Conservation (phyloP, 2,797 vertebrate species). For the Mus caroli region DNA sequence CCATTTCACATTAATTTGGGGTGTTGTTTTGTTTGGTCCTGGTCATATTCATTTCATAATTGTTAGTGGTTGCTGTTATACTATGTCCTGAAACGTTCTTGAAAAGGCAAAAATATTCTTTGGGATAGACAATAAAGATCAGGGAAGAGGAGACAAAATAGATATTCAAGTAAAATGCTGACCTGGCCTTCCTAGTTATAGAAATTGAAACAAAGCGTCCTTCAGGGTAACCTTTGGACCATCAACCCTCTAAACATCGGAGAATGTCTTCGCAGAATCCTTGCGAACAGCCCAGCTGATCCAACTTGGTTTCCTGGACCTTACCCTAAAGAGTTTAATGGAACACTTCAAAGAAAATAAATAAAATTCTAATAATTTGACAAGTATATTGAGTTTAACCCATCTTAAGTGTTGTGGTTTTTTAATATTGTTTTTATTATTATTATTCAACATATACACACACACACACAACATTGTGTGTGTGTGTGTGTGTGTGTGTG, state of each 20-base stretch:
- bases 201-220: conserved; percentile 6
- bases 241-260: neutral
- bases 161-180: conserved; percentile 29
- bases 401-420: neutral
- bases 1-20: neutral
- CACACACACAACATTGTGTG: neutral
- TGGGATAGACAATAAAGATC: conserved; percentile 45
- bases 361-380: neutral
- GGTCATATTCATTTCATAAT: neutral
- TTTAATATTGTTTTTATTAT: neutral
- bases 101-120: conserved; percentile 31
- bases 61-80: neutral
- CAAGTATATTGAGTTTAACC: neutral
- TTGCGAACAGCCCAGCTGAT: neutral
- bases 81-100: neutral
- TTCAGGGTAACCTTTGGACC: neutral
- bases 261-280: neutral
- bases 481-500: neutral
- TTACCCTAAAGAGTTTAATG: conserved; percentile 16
- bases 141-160: conserved; percentile 8
- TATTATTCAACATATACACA: neutral
- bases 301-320: conserved; percentile 9
- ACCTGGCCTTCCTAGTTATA: neutral
- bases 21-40: neutral
- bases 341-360: neutral